Evolutionary conservation across 2,888 invertebrate species (phyloP).

Genomic region (Habroteleia sp.): DNA sequence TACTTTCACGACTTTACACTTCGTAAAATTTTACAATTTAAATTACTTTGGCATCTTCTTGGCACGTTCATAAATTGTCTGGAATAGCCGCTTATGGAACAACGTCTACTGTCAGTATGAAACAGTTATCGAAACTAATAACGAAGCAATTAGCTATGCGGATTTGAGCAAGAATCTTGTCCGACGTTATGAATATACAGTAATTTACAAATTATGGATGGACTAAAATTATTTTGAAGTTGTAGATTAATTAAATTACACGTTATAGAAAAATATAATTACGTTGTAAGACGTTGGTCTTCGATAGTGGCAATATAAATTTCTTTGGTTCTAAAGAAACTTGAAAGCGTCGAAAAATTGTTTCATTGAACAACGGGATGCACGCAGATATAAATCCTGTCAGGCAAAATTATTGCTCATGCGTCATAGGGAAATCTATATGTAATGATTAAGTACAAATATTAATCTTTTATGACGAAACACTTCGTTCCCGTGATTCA

Average conservation of each 20-base stretch:
- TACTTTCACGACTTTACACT: background rate
- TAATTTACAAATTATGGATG: constrained; percentile 14
- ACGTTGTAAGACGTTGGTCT: constrained; percentile 15
- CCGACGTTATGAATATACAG: constrained; percentile 2
- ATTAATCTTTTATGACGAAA: constrained; percentile 38
- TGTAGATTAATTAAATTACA: no score
- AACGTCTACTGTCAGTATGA: constrained; percentile 6
- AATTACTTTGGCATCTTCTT: constrained; percentile 24
- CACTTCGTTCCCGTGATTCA: constrained; percentile 8
- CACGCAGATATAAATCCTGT: constrained; percentile 38
- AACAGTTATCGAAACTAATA: constrained; percentile 20
- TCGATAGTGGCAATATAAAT: constrained; percentile 17
- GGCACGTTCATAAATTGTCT: constrained; percentile 23
- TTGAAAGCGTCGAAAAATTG: constrained; percentile 23
- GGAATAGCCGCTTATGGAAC: constrained; percentile 31
- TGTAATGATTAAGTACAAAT: constrained; percentile 45
- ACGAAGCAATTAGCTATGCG: constrained; percentile 4
- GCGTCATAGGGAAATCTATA: constrained; percentile 27
- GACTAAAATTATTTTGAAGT: constrained; percentile 18
- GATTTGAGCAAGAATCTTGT: constrained; percentile 27
- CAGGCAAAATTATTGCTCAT: constrained; percentile 49
- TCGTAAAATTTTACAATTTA: constrained; percentile 2
- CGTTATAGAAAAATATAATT: constrained; percentile 38
- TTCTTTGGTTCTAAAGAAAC: constrained; percentile 30
- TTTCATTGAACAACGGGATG: constrained; percentile 32